Conservation (phyloP, 2,888 invertebrate species). For the Schizotus pectinicornis region DNA sequence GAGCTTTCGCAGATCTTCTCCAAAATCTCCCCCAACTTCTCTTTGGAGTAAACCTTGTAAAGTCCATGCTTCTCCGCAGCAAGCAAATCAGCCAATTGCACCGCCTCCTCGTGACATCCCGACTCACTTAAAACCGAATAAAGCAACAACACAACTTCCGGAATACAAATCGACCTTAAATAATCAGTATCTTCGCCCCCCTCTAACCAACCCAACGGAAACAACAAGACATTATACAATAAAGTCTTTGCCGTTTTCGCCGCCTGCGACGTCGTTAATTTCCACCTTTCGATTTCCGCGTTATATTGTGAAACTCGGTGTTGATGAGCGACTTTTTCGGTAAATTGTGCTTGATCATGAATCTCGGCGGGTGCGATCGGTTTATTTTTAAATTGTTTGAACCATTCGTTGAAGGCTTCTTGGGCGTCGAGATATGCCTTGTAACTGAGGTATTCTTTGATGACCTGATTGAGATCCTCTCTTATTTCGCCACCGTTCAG, state of each 20-base stretch:
- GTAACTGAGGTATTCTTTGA: slow-evolving; percentile 87
- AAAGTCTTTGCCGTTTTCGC: slow-evolving; percentile 76
- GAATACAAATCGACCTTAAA: slow-evolving; percentile 81
- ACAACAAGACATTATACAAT: slow-evolving; percentile 85
- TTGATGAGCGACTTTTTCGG: slow-evolving; percentile 88
- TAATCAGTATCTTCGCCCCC: slow-evolving; percentile 67
- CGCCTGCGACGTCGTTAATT: slow-evolving; percentile 41
- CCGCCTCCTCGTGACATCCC: slow-evolving; percentile 76
- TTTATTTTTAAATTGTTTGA: slow-evolving; percentile 78
- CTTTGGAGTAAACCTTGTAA: slow-evolving; percentile 81
- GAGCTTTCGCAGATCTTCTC: slow-evolving; percentile 81
- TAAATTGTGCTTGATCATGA: slow-evolving; percentile 71
- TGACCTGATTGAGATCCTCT: slow-evolving; percentile 59
- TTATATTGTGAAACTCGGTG: slow-evolving; percentile 81
- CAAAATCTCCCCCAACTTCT: slow-evolving; percentile 77
- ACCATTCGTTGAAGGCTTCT: slow-evolving; percentile 90
- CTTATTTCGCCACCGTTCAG: slow-evolving; percentile 58
- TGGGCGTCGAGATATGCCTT: slow-evolving; percentile 87
- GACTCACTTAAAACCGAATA: slow-evolving; percentile 80
- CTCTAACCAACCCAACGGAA: slow-evolving; percentile 90
- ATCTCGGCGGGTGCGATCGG: slow-evolving; percentile 73
- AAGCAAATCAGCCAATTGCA: slow-evolving; percentile 79
- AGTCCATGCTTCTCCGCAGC: slow-evolving; percentile 79
- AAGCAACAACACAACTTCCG: slow-evolving; percentile 79
- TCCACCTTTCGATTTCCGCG: slow-evolving; percentile 78